A percentile compares a stretch with the other conserved stretches of the same genome.
phyloP scores from a whole-genome alignment of 2,888 invertebrate genomes.

The Mesorhabditis sp. region DNA sequence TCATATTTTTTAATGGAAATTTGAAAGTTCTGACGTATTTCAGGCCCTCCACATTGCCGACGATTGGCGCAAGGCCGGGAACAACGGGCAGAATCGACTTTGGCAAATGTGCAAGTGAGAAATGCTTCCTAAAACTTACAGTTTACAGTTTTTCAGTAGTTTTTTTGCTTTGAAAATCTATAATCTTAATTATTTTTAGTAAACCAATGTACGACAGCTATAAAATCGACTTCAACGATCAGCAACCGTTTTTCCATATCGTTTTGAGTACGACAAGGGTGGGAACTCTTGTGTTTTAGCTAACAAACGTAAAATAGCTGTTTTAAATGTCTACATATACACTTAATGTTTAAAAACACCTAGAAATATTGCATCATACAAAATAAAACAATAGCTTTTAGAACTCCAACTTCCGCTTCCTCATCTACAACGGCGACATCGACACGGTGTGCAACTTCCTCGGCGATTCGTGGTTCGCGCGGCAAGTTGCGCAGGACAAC shows the following conservation, averaged over 20 bases:
- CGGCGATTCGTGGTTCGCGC: constrained; percentile 46
- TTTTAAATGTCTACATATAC: too few relatives aligned
- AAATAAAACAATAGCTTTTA: constrained; percentile 14
- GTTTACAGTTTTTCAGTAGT: neutral
- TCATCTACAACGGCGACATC: constrained; percentile 49
- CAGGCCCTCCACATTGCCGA: constrained; percentile 37
- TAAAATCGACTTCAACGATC: constrained; percentile 23
- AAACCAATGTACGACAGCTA: constrained; percentile 31
- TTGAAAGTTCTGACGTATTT: constrained; percentile 12
- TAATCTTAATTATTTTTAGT: constrained; percentile 12
- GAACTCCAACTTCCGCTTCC: constrained; percentile 39
- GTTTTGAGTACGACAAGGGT: constrained; percentile 21
- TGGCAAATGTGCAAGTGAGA: constrained; percentile 42
- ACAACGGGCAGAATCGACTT: constrained; percentile 16
- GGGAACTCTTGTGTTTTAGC: neutral
- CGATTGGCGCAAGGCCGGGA: constrained; percentile 25
- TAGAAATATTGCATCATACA: too few relatives aligned
- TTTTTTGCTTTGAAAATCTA: neutral
- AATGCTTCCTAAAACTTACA: neutral
- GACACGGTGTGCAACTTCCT: constrained; percentile 52
- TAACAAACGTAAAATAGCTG: too few relatives aligned
- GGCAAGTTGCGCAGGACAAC: constrained; percentile 32
- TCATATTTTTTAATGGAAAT: neutral
- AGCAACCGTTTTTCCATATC: constrained; percentile 29
- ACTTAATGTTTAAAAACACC: too few relatives aligned